These are phyloP conservation scores for Eupithecia tripunctaria DNA, from an alignment of 2,888 invertebrate genomes.

Conservation along the genomic window DNA sequence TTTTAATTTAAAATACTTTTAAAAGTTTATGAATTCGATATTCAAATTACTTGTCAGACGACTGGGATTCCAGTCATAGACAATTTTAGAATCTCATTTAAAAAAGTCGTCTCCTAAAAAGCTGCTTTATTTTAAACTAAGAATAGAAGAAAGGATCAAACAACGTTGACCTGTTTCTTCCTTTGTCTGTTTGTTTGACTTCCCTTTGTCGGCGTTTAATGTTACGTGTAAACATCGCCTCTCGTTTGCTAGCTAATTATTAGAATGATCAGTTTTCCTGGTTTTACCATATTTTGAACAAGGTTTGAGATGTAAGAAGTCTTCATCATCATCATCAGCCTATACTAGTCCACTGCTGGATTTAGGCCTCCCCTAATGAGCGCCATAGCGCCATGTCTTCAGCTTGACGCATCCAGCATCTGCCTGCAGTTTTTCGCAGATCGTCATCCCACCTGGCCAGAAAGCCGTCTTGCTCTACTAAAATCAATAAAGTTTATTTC, in stretches of 20 bases:
- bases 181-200: background rate
- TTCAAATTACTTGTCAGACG: background rate
- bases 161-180: constrained; percentile 5
- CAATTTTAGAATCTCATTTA: background rate
- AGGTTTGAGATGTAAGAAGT: too few relatives aligned
- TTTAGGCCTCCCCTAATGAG: too few relatives aligned
- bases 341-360: too few relatives aligned
- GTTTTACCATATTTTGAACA: background rate
- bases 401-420: too few relatives aligned
- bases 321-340: too few relatives aligned
- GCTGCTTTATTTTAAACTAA: background rate
- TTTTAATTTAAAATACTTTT: background rate
- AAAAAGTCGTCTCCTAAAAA: background rate
- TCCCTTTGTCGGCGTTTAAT: constrained; percentile 8
- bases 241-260: constrained; percentile 8
- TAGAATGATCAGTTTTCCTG: background rate
- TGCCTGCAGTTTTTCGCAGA: too few relatives aligned
- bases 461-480: background rate
- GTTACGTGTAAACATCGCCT: background rate
- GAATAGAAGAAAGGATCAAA: constrained; percentile 12
- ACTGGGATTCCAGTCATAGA: background rate
- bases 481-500: background rate
- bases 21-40: background rate
- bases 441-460: too few relatives aligned
- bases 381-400: too few relatives aligned